Conservation (phyloP, 2,888 invertebrate species). For the Drosophila atripex region DNA sequence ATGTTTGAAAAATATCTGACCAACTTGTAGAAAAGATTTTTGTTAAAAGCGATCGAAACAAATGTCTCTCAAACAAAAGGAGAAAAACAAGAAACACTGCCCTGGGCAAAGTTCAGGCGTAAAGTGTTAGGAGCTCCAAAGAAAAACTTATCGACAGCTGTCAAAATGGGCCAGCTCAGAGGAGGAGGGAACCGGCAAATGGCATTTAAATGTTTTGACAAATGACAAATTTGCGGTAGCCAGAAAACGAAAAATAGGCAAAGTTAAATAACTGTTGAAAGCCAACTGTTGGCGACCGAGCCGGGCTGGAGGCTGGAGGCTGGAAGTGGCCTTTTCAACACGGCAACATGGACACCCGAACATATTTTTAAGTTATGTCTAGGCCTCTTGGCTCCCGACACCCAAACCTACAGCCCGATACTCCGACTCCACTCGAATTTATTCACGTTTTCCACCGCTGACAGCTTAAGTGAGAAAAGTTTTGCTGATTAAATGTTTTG, state of each 20-base stretch:
- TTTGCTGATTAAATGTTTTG: slow-evolving; percentile 76
- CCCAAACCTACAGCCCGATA: slow-evolving; percentile 1
- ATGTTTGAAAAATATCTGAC: not conserved
- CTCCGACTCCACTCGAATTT: slow-evolving; percentile 17
- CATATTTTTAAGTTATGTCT: slow-evolving; percentile 5
- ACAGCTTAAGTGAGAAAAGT: slow-evolving; percentile 77
- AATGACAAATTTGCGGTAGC: slow-evolving; percentile 79
- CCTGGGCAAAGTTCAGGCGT: slow-evolving; percentile 39
- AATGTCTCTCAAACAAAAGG: slow-evolving; percentile 40
- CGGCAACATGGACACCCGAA: slow-evolving; percentile 22
- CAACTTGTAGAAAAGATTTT: slow-evolving; percentile 20
- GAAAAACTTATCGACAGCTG: slow-evolving; percentile 71
- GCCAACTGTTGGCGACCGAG: slow-evolving; percentile 7
- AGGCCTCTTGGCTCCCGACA: slow-evolving; percentile 9
- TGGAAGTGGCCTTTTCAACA: slow-evolving; percentile 46
- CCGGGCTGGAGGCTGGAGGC: slow-evolving; percentile 31
- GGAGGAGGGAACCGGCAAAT: slow-evolving; percentile 59
- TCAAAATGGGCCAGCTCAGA: slow-evolving; percentile 55
- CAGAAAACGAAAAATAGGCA: slow-evolving; percentile 44
- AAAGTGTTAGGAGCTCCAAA: slow-evolving; percentile 69
- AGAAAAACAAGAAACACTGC: slow-evolving; percentile 40
- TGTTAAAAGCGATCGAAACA: slow-evolving; percentile 34
- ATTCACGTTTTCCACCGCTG: slow-evolving; percentile 64
- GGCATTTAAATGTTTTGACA: slow-evolving; percentile 80
- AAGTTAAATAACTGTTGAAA: slow-evolving; percentile 38